Evolutionary conservation across 2,797 vertebrate species (phyloP).

Genomic region (Sebastes elongatus): DNA sequence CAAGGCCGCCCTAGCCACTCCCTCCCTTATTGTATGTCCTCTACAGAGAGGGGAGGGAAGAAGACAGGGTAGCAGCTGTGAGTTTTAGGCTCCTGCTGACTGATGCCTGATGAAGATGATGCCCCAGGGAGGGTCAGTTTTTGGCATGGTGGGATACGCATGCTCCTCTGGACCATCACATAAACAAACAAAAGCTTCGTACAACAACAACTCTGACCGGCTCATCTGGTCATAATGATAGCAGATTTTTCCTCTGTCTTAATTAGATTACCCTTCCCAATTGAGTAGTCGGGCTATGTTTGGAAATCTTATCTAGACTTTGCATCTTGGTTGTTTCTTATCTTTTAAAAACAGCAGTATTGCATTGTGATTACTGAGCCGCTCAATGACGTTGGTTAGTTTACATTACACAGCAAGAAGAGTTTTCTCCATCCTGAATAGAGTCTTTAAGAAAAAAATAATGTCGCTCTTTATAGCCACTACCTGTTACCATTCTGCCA

Average conservation of each 20-base stretch:
- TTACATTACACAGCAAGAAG: neutral
- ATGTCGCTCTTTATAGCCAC: neutral
- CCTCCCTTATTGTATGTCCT: constrained; percentile 66
- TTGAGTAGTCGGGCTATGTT: constrained; percentile 32
- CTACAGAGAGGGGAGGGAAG: constrained; percentile 49
- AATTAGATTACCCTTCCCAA: constrained; percentile 47
- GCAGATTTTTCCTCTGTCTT: constrained; percentile 27
- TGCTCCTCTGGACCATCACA: constrained; percentile 45
- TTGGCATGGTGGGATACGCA: constrained; percentile 53
- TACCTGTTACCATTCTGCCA: neutral
- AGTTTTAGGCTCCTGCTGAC: constrained; percentile 70
- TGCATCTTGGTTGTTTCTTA: constrained; percentile 53
- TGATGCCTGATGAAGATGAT: constrained; percentile 60
- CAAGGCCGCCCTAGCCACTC: constrained; percentile 72
- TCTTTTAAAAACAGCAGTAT: constrained; percentile 48
- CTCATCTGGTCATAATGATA: constrained; percentile 40
- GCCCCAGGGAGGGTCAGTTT: constrained; percentile 66
- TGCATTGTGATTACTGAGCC: constrained; percentile 30
- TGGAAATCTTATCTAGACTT: constrained; percentile 52
- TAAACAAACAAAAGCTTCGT: constrained; percentile 43
- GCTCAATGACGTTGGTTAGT: neutral
- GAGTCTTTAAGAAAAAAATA: neutral
- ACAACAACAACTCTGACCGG: constrained; percentile 11
- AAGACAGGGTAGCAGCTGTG: constrained; percentile 72
- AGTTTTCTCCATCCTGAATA: neutral